These are phyloP conservation scores for Cynocephalus volans DNA, from an alignment of 2,113 vertebrate species.

Conservation along the genomic window DNA sequence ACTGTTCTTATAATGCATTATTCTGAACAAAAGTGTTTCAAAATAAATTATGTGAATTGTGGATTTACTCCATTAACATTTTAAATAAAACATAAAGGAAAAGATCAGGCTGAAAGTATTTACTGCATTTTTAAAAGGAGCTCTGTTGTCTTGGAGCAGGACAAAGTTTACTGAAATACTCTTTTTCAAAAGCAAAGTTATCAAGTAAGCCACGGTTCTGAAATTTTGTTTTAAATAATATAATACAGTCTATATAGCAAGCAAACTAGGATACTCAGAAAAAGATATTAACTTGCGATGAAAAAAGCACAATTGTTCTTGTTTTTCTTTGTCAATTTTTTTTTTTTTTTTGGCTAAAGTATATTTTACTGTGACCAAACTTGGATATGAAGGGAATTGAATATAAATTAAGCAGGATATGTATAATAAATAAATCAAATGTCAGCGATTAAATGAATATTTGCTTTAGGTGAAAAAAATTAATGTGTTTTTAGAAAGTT, in stretches of 20 bases:
- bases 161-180: constrained; percentile 71
- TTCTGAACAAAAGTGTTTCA: constrained; percentile 88
- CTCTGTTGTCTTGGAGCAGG: constrained; percentile 75
- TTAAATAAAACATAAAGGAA: constrained; percentile 92
- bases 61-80: constrained; percentile 90
- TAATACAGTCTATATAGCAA: not conserved
- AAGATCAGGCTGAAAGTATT: constrained; percentile 81
- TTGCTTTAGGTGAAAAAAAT: constrained; percentile 45
- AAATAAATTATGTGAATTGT: constrained; percentile 90
- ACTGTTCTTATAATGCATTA: constrained; percentile 86
- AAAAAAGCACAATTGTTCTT: constrained; percentile 36
- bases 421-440: constrained; percentile 54
- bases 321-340: constrained; percentile 55
- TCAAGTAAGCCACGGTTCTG: constrained; percentile 52
- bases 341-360: constrained; percentile 35
- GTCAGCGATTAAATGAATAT: constrained; percentile 70
- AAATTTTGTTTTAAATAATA: constrained; percentile 67
- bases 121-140: constrained; percentile 81
- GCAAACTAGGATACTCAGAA: not conserved
- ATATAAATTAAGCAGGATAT: constrained; percentile 45
- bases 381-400: constrained; percentile 47
- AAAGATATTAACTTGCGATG: not conserved
- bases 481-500: constrained; percentile 69
- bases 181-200: constrained; percentile 70
- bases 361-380: constrained; percentile 52